Base-by-base conservation (phyloP, 2,888 invertebrate genomes). In the Rhorus exstirpatorius region DNA sequence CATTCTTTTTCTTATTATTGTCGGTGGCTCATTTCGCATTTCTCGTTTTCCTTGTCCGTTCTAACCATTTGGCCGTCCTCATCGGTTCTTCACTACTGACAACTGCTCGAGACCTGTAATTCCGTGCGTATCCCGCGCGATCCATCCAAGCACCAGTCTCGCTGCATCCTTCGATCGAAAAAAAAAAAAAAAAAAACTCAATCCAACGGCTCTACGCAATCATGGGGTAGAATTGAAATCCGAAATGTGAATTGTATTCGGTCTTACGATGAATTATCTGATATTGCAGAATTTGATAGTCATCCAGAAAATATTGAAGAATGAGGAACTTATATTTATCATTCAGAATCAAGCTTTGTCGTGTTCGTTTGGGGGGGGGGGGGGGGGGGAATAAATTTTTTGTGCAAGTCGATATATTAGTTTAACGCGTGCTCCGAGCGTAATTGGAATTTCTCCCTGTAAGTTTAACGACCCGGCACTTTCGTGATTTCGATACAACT, bases 41-140 rank as follows among this genome's bases (percentile, higher is more conserved):
- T 41, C 60, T 60, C 60, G 17, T 38, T 60, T 17, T 60, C 35
- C 14, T 31, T 35, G 35, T 12, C n/a, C n/a, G n/a, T n/a, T n/a
- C n/a, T n/a, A n/a, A n/a, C n/a, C n/a, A n/a, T n/a, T 49, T 4
- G 68, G n/a, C 31, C 35, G 35, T 51, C 61, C 61, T 58, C 61
- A 38, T 55, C 49, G 71, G 55, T 65, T 58, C 55, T 63, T 71
- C 55, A 44, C 71, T 70, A 55, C 71, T 63, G n/a, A 35, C 55
- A 71, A 79, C 65, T 44, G 70, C 14, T 14, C 6, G 72, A 75
- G 70, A 61, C 68, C 79, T 80, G 61, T 78, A 72, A 81, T 81
- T 81, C 72, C 17, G 60, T 63, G 58, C 24, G 35, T 35, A 67
- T 53, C 21, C 51, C n/a, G n/a, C 67, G 77, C 60, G 75, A 67